These are phyloP conservation scores for Notodonta dromedarius DNA, from an alignment of 2,888 invertebrate species.

Conservation along the genomic window DNA sequence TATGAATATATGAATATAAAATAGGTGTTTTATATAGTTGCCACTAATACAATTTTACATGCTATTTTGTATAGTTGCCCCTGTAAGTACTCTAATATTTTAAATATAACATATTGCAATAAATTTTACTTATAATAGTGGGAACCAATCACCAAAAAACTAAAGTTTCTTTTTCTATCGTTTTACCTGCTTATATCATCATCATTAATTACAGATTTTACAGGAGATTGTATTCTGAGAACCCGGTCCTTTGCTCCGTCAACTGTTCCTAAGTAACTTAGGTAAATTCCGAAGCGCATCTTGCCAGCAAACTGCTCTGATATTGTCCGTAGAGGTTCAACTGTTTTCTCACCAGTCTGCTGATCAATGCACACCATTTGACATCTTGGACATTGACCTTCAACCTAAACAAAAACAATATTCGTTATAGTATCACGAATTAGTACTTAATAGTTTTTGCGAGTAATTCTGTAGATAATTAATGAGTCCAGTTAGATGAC, in stretches of 20 bases:
- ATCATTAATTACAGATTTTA: conserved; percentile 56
- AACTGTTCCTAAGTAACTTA: conserved; percentile 75
- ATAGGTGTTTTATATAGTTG: background rate
- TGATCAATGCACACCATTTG: conserved; percentile 99
- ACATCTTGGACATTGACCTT: conserved; percentile 94
- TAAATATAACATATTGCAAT: background rate
- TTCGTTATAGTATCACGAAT: too few species aligned
- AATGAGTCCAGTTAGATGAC: too few species aligned
- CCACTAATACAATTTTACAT: background rate
- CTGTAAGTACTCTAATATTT: background rate
- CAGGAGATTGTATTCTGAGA: conserved; percentile 49
- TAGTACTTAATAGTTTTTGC: too few species aligned
- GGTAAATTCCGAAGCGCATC: conserved; percentile 92
- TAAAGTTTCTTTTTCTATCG: background rate
- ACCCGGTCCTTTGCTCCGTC: conserved; percentile 55
- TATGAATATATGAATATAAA: too few species aligned
- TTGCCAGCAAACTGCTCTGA: conserved; percentile 90
- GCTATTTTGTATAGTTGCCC: background rate
- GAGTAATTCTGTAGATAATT: too few species aligned
- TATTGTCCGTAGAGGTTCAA: conserved; percentile 91
- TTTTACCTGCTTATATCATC: conserved; percentile 67
- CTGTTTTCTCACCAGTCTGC: conserved; percentile 90
- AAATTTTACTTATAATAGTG: background rate
- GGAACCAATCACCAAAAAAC: background rate
- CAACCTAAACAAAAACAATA: conserved; percentile 78